Base-by-base conservation (phyloP, 2,113 vertebrate genomes). In the Candoia aspera region DNA sequence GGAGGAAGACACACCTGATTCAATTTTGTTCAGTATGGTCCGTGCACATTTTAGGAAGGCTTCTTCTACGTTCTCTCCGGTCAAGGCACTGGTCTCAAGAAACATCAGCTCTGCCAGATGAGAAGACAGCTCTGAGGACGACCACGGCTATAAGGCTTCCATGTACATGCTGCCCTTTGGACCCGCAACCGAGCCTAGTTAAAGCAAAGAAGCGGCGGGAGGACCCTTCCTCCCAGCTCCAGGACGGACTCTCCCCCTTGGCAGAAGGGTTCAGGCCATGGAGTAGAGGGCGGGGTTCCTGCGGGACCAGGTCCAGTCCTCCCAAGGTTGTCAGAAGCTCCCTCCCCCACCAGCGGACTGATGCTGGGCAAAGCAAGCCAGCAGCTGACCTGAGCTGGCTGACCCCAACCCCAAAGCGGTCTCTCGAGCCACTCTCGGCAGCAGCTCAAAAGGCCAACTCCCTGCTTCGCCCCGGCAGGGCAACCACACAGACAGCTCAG, bases 61-160 rank as follows among this genome's bases (percentile, higher is more conserved):
- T 93, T 99, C 98, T 94, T 99, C 98, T 17, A 99, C 98, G 0
- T 99, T 99, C 97, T 99, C 98, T 0, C 98, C 98, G 0, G 98
- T 99, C 95, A 99, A 98, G 49, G 98, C 98, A 0, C 98, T 99
- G 17, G 98, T 99, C 97, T 99, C 98, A 93, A 99, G 96, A 96
- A 99, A 99, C 98, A 99, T 98, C 84, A 99, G 96, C 93, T 99
- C 98, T 99, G 94, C 4, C 24, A 1, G 86, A 42, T 10, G 19
- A 21, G 5, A 58, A 17, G 49, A 86, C 49, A 83, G 79, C 0
- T 1, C 5, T 9, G 8, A 79, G 54, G 19, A 92, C 2, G 11
- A 21, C 29, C 10, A 1, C 49, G 11, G 15, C 10, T 10, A 9
- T 21, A 24, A 37, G 4, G 46, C 9, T 79, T 23, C 73, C 42